Base-by-base conservation (phyloP, 2,797 vertebrate genomes). In the Sarcophilus harrisii region DNA sequence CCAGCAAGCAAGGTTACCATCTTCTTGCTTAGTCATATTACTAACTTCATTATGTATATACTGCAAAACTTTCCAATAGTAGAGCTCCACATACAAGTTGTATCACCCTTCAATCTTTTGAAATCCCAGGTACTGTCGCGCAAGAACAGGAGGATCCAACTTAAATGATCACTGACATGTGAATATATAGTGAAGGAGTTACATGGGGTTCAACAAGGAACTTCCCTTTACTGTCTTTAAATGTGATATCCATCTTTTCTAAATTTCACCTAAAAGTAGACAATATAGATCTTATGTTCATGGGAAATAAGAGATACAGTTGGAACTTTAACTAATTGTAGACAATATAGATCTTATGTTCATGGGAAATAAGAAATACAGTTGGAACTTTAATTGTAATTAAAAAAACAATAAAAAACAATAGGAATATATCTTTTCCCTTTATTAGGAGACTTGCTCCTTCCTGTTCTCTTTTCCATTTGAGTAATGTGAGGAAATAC, bases 181-280 rank as follows among this genome's bases (percentile, higher is more conserved):
- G 16, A 66, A 38, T 18, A 38, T 8, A 18, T 73, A 73, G 18
- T n/a, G 1, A 38, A 73, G 14, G 14, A 38, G 16, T 73, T 73
- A 73, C 21, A 38, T 21, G 6, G 21, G 66, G n/a, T n/a, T 93
- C 54, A 89, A 10, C 59, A 49, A 13, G 49, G 27, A 45, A 58
- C 91, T 96, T 96, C 32, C 32, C 55, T 57, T 30, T 57, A 57
- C 3, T 81, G 8, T 49, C 49, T 49, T 92, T 94, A 96, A 96
- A 93, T 49, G 60, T 91, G 54, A 95, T 28, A 49, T n/a, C 52
- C 59, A 9, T 27, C 28, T 91, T 92, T 58, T 54, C 62, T 94
- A 97, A 95, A 93, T 92, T 60, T n/a, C 18, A 91, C 92, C 91
- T 16, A 89, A 93, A 57, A 91, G 18, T 45, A 27, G 91, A 96